These are phyloP conservation scores for Phrynocephalus vlangalii DNA, from an alignment of 2,797 vertebrate species.

Conservation along the genomic window DNA sequence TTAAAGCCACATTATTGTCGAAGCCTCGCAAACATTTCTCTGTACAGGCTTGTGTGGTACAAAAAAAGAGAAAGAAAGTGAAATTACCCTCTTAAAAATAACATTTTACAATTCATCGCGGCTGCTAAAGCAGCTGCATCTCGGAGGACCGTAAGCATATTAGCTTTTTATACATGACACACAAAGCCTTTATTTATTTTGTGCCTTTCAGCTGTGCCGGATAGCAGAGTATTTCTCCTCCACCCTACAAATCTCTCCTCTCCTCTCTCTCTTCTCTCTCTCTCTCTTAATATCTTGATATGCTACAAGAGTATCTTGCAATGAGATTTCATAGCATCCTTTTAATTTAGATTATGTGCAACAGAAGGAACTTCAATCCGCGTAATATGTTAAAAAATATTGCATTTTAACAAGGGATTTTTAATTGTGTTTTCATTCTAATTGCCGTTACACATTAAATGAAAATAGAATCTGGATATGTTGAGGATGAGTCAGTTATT, in stretches of 20 bases:
- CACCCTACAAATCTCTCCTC: background rate
- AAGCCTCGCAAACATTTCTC: conserved; percentile 53
- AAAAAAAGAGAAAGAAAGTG: conserved; percentile 49
- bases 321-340: conserved; percentile 44
- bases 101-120: conserved; percentile 65
- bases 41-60: conserved; percentile 47
- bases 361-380: conserved; percentile 56
- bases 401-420: conserved; percentile 58
- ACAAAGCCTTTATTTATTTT: conserved; percentile 67
- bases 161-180: conserved; percentile 48
- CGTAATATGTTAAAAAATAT: conserved; percentile 43
- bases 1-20: conserved; percentile 40
- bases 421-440: conserved; percentile 52
- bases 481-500: conserved; percentile 40
- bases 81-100: conserved; percentile 62
- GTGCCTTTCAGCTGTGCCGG: conserved; percentile 52
- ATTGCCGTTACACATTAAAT: conserved; percentile 14
- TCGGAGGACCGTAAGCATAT: conserved; percentile 53
- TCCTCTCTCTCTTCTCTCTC: no score
- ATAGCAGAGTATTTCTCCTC: background rate
- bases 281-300: background rate
- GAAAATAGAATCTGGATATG: conserved; percentile 36
- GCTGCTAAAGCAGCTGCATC: conserved; percentile 64
- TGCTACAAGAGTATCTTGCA: conserved; percentile 19
- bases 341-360: conserved; percentile 53